Conservation (phyloP, 1,140 invertebrate genomes). For the Bombus terrestris region DNA sequence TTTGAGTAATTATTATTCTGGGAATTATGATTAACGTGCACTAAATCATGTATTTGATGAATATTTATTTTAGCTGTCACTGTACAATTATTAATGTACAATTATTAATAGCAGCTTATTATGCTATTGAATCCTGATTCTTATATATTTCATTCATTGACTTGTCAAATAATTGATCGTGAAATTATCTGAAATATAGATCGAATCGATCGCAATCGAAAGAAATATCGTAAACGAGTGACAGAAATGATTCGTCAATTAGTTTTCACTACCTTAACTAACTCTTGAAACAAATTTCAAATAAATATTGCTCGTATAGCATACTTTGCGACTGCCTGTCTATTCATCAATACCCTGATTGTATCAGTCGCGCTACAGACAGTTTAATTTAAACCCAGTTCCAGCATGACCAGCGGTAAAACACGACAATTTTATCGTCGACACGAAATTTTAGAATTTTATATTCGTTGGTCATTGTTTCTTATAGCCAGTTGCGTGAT, state of each 20-base stretch:
- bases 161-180: not conserved
- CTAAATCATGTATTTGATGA: not conserved
- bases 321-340: not conserved
- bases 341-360: not conserved
- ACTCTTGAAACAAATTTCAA: not conserved
- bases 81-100: not conserved
- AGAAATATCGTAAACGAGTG: not conserved
- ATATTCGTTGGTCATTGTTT: not conserved
- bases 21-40: too few species aligned
- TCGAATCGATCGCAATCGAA: not conserved
- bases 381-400: not conserved
- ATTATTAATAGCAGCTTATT: too few species aligned
- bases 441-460: not conserved
- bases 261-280: not conserved
- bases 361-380: not conserved
- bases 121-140: too few species aligned
- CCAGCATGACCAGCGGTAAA: too few species aligned
- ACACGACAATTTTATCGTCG: slow-evolving; percentile 5
- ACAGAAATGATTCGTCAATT: not conserved
- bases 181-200: not conserved
- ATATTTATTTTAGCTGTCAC: not conserved
- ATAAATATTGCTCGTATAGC: not conserved
- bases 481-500: not conserved
- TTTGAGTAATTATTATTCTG: not conserved
- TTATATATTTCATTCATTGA: not conserved